Conservation (phyloP, 2,888 invertebrate genomes). For the Bellardia pandia region DNA sequence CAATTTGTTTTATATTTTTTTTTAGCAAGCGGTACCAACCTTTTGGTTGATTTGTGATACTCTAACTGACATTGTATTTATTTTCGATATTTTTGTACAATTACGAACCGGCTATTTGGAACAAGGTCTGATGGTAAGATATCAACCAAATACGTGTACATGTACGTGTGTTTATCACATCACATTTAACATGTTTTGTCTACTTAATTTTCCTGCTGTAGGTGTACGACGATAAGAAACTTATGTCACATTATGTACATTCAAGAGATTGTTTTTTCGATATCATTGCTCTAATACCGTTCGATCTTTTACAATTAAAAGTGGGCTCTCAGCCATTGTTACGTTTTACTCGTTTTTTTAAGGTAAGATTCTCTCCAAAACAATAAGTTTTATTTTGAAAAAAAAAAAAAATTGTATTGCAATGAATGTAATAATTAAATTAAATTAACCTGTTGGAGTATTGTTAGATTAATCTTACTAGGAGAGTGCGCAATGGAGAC, state of each 20-base stretch:
- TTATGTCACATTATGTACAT: conserved; percentile 94
- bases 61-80: conserved; percentile 93
- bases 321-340: conserved; percentile 93
- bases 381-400: no score
- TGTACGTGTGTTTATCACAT: background rate
- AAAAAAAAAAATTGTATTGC: no score
- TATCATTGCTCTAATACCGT: conserved; percentile 91
- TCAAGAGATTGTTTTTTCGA: conserved; percentile 94
- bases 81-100: conserved; percentile 95
- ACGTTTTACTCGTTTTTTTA: conserved; percentile 94
- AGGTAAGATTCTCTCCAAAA: conserved; percentile 85
- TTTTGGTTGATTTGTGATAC: conserved; percentile 94
- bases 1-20: conserved; percentile 31
- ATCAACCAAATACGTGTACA: background rate
- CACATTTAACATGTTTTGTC: background rate
- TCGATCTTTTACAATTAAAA: conserved; percentile 94
- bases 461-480: no score
- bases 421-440: no score
- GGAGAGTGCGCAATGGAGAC: no score
- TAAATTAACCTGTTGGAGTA: no score
- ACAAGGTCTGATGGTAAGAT: conserved; percentile 93
- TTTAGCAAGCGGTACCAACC: conserved; percentile 88
- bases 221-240: conserved; percentile 95
- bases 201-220: conserved; percentile 75
- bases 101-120: conserved; percentile 97